phyloP scores from a whole-genome alignment of 1,140 invertebrate genomes.

The Rhopalosiphum maidis region DNA sequence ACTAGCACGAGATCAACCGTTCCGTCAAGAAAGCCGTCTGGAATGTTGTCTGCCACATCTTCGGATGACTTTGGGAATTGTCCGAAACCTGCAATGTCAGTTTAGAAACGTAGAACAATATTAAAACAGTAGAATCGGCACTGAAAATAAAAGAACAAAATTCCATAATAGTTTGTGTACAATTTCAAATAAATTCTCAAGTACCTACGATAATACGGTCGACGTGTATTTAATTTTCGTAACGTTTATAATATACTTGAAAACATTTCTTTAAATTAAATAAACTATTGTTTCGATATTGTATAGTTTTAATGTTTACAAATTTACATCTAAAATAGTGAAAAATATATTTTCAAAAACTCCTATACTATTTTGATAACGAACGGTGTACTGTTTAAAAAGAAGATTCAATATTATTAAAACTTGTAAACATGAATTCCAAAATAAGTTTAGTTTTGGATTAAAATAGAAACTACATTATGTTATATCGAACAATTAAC shows the following conservation, averaged over 20 bases:
- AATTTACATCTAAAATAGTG: neutral
- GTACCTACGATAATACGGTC: neutral
- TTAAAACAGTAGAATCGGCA: neutral
- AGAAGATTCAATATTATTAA: neutral
- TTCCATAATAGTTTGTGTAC: neutral
- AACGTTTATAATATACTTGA: neutral
- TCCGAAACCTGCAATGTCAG: neutral
- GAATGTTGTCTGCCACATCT: constrained; percentile 26
- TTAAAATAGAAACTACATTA: neutral
- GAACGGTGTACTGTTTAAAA: neutral
- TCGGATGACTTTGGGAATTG: constrained; percentile 12
- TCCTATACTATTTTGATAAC: neutral
- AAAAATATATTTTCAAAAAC: neutral
- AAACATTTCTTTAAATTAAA: neutral
- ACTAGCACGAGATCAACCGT: neutral
- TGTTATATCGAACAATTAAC: too few relatives aligned
- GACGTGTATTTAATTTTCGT: neutral
- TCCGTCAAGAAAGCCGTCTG: constrained; percentile 7
- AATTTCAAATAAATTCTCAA: neutral
- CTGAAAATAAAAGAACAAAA: neutral
- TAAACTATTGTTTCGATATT: neutral
- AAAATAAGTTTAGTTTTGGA: neutral
- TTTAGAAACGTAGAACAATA: constrained; percentile 20
- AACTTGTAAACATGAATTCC: neutral
- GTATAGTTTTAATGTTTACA: neutral